These are phyloP conservation scores for Felis catus DNA, from an alignment of 2,113 vertebrate genomes.

Conservation along the genomic window F.catus_Fca126_mat1.0 CM031421.1:25311001-25311500, in stretches of 20 bases:
- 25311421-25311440: neutral
- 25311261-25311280: neutral
- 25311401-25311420: slow-evolving; percentile 5
- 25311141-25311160: neutral
- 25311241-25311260: neutral
- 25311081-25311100: neutral
- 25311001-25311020: neutral
- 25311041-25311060: neutral
- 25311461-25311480: neutral
- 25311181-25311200: neutral
- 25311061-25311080: neutral
- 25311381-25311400: neutral
- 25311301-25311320: neutral
- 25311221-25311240: neutral
- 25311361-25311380: neutral
- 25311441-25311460: neutral
- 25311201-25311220: neutral
- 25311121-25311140: neutral
- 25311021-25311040: neutral
- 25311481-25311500: too few relatives aligned
- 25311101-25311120: neutral
- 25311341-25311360: neutral
- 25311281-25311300: too few relatives aligned
- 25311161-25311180: neutral
- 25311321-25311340: neutral